Conservation (phyloP, 2,888 invertebrate species). For the Tyria jacobaeae region DNA sequence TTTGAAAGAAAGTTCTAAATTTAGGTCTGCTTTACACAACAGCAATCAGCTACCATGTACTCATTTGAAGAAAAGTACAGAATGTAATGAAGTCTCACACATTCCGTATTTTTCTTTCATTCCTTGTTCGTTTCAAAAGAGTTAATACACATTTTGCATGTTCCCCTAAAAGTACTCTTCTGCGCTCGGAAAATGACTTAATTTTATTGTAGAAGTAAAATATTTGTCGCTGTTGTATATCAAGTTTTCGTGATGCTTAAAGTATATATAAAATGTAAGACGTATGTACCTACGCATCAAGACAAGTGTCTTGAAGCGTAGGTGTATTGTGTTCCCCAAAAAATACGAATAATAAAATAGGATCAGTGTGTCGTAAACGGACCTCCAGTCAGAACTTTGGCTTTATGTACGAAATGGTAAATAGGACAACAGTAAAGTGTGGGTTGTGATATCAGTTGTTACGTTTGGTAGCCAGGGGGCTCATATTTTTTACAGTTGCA, state of each 20-base stretch:
- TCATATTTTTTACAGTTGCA: constrained; percentile 5
- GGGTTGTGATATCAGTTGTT: constrained; percentile 10
- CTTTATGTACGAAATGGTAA: constrained; percentile 46
- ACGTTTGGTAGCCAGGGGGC: constrained; percentile 12
- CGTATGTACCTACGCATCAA: no score
- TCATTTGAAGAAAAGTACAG: background rate
- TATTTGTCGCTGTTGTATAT: constrained; percentile 8
- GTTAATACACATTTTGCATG: constrained; percentile 17
- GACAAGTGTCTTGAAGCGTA: background rate
- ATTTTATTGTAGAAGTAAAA: constrained; percentile 26
- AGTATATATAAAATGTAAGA: constrained; percentile 1
- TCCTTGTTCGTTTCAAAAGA: constrained; percentile 7
- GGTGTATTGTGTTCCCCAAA: constrained; percentile 5
- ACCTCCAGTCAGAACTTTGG: constrained; percentile 33
- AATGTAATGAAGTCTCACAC: background rate
- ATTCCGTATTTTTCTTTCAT: constrained; percentile 10
- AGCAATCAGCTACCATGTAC: no score
- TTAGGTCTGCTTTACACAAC: background rate
- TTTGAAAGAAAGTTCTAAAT: background rate
- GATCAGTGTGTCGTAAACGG: constrained; percentile 40
- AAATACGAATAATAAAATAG: constrained; percentile 29
- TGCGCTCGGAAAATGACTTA: constrained; percentile 29
- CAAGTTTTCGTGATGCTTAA: constrained; percentile 17
- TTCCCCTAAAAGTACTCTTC: constrained; percentile 29
- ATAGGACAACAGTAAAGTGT: constrained; percentile 33